Conservation (phyloP, 2,888 invertebrate species). For the Melinaea menophilus region DNA sequence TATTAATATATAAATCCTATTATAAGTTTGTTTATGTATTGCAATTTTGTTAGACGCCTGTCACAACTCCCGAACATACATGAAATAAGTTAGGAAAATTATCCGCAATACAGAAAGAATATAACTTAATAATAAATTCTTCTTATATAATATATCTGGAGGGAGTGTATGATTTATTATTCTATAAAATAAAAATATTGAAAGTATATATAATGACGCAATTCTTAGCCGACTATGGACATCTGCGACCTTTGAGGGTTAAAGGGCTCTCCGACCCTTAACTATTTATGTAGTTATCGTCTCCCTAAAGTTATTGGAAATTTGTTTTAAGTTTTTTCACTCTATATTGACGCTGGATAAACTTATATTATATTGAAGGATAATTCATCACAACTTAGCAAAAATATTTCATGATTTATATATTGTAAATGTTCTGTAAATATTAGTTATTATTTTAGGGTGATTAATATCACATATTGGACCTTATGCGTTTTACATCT, state of each 20-base stretch:
- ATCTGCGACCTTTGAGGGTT: slow-evolving; percentile 27
- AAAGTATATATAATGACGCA: slow-evolving; percentile 38
- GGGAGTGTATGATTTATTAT: slow-evolving; percentile 5
- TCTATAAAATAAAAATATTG: slow-evolving; percentile 17
- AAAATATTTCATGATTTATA: neutral
- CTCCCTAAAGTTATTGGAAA: slow-evolving; percentile 46
- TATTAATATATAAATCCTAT: no score
- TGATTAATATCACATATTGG: neutral
- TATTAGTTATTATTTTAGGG: neutral
- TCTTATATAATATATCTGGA: neutral
- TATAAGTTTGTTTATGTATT: no score
- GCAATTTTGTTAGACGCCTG: no score
- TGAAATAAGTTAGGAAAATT: no score
- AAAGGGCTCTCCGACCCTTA: slow-evolving; percentile 41
- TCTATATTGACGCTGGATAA: neutral
- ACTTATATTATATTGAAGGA: no score
- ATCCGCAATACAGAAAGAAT: no score
- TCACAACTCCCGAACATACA: no score
- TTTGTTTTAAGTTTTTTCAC: slow-evolving; percentile 38
- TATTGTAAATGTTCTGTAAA: neutral
- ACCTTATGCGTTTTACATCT: neutral
- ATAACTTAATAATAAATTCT: neutral
- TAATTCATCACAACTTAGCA: no score
- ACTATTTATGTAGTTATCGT: slow-evolving; percentile 70
- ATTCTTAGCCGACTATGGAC: slow-evolving; percentile 45